Evolutionary conservation across 2,888 invertebrate genomes (phyloP).

Genomic region (Cynaeus angustus): DNA sequence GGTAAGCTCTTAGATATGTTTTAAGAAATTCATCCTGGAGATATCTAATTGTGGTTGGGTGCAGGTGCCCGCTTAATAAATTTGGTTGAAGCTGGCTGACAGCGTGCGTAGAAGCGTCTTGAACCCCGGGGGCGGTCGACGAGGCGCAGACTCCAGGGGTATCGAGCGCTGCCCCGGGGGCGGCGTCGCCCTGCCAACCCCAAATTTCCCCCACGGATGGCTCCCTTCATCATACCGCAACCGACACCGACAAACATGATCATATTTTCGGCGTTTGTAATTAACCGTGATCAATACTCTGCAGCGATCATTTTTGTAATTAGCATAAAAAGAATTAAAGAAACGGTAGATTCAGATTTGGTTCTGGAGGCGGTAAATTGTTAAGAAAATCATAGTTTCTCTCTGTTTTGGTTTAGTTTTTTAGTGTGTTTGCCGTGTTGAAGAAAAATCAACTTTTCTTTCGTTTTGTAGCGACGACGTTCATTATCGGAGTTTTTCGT

Average conservation of each 20-base stretch:
- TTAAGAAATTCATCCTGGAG: constrained; percentile 6
- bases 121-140: constrained; percentile 51
- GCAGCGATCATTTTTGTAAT: constrained; percentile 9
- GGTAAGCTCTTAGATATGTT: constrained; percentile 1
- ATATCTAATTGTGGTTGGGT: constrained; percentile 32
- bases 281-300: constrained; percentile 44
- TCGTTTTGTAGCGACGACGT: constrained; percentile 9
- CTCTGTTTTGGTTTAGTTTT: no score
- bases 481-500: constrained; percentile 44
- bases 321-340: not conserved
- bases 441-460: not conserved
- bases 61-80: constrained; percentile 47
- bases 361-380: no score
- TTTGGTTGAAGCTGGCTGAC: constrained; percentile 44
- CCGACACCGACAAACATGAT: constrained; percentile 52
- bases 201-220: constrained; percentile 58
- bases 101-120: constrained; percentile 55
- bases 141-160: constrained; percentile 59
- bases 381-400: no score
- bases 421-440: no score
- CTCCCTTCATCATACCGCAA: constrained; percentile 49
- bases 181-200: constrained; percentile 67
- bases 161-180: constrained; percentile 67
- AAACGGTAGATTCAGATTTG: no score
- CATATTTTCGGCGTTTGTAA: constrained; percentile 46